Percentiles rank a stretch among this genome's conserved stretches.
These are phyloP conservation scores for Bradypus variegatus DNA, from an alignment of 2,797 vertebrate species.

Conservation along the genomic window DNA sequence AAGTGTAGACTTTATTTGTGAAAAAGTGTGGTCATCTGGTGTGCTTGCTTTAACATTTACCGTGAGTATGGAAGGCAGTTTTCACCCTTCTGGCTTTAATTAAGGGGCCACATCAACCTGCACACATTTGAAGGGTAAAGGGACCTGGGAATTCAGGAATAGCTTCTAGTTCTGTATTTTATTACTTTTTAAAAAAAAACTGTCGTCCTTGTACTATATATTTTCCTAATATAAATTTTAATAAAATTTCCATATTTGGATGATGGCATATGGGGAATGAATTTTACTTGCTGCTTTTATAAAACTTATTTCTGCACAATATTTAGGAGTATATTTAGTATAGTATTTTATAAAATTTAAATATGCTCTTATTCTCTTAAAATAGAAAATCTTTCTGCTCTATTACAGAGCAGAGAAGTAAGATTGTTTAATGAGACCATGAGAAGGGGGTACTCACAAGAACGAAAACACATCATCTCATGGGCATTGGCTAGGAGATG, in stretches of 20 bases:
- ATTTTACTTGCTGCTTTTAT: background rate
- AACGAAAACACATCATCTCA: background rate
- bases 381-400: background rate
- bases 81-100: background rate
- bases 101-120: background rate
- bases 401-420: background rate
- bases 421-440: background rate
- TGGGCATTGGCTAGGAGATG: background rate
- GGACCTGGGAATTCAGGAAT: background rate
- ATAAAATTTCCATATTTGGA: background rate
- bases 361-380: background rate
- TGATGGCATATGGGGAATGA: background rate
- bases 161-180: background rate
- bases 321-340: background rate
- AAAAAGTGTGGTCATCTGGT: background rate
- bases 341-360: conserved; percentile 14
- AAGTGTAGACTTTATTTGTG: background rate
- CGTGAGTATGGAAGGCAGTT: background rate
- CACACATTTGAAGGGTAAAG: background rate
- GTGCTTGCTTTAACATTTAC: background rate
- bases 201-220: background rate
- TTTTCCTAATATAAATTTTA: background rate
- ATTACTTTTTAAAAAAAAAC: background rate
- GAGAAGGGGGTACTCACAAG: background rate
- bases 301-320: background rate